These are phyloP conservation scores for Picus viridis DNA, from an alignment of 2,797 vertebrate species.

Conservation along the genomic window DNA sequence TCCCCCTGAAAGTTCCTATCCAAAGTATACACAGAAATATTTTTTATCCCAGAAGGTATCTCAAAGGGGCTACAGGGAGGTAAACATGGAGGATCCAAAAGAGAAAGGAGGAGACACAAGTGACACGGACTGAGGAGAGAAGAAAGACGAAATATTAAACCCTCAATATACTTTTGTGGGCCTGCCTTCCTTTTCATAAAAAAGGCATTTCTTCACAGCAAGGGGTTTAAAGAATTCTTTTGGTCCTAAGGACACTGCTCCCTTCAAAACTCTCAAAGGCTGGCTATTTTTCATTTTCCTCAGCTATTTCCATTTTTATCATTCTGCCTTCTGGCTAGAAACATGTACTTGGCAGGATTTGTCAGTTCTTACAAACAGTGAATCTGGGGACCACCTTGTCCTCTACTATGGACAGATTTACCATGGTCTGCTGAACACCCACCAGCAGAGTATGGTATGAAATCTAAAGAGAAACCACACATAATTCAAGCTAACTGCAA, in stretches of 20 bases:
- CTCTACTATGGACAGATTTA: background rate
- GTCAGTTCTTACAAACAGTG: background rate
- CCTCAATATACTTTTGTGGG: background rate
- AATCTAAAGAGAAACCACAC: background rate
- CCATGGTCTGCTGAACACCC: background rate
- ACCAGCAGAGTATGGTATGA: background rate
- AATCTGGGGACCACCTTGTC: background rate
- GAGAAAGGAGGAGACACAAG: constrained; percentile 40
- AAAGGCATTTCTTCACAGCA: background rate
- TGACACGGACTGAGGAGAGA: background rate
- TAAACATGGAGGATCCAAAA: constrained; percentile 19
- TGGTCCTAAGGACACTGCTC: constrained; percentile 4
- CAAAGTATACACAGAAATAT: background rate
- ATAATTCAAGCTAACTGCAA: background rate
- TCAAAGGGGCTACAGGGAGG: background rate
- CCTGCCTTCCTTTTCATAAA: constrained; percentile 1
- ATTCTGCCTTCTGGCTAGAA: background rate
- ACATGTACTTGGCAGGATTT: background rate
- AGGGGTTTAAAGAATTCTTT: constrained; percentile 25
- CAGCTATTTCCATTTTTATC: background rate
- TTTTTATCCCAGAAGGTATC: background rate
- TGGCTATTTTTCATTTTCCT: constrained; percentile 30
- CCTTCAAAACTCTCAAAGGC: constrained; percentile 11
- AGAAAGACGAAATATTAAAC: background rate
- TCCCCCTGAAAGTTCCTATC: background rate